A percentile compares a stretch with the other conserved stretches of the same genome.
Conservation (phyloP, 1,140 invertebrate genomes). For the Drosophila kepulauana region DNA sequence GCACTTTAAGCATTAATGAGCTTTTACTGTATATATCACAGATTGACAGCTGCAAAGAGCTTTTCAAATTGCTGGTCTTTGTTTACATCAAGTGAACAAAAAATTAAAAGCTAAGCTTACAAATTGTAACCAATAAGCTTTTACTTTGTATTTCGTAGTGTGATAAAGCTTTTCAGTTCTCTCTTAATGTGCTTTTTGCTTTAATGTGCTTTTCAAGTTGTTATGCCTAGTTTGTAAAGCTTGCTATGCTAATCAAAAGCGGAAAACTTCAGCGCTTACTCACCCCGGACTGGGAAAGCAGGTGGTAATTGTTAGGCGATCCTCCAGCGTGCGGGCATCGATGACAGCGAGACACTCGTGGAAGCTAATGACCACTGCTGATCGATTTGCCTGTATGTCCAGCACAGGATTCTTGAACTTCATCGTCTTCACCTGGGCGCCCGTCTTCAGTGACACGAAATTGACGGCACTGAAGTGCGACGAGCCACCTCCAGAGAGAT, state of each 20-base stretch:
- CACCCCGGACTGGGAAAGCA: constrained; percentile 93
- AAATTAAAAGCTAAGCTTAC: no score
- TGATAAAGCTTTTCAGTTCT: no score
- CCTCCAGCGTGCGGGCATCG: constrained; percentile 94
- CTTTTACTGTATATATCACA: no score
- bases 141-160: no score
- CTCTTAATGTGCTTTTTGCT: not conserved
- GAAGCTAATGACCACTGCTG: constrained; percentile 94
- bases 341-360: constrained; percentile 96
- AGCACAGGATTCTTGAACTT: constrained; percentile 96
- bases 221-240: no score
- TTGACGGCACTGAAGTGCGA: constrained; percentile 94
- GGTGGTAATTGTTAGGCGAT: constrained; percentile 93
- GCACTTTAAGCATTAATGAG: no score
- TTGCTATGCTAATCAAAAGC: not conserved
- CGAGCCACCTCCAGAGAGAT: constrained; percentile 20
- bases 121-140: no score
- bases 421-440: constrained; percentile 95
- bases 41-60: no score
- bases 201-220: not conserved
- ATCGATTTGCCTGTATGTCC: constrained; percentile 93
- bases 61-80: no score
- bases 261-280: not conserved
- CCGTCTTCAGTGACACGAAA: constrained; percentile 95
- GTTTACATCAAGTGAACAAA: no score